phyloP scores from a whole-genome alignment of 2,797 vertebrate species.

The Silurus lanzhouensis region DNA sequence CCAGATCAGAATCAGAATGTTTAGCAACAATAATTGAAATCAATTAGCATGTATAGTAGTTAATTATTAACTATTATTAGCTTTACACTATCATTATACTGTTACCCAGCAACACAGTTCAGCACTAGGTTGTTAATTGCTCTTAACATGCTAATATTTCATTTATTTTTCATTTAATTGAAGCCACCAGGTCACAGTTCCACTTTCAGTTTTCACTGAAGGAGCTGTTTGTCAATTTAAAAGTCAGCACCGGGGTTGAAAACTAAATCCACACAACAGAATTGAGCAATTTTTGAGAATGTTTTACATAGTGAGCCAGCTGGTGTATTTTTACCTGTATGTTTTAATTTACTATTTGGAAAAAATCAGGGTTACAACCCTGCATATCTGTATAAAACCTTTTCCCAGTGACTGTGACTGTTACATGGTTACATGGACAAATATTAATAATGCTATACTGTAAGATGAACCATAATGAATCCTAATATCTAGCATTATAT shows the following conservation, averaged over 20 bases:
- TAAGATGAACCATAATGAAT: background rate
- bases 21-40: background rate
- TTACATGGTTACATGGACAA: background rate
- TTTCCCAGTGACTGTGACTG: background rate
- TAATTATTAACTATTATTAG: background rate
- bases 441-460: background rate
- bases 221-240: background rate
- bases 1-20: no score
- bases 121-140: background rate
- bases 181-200: background rate
- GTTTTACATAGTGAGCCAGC: background rate
- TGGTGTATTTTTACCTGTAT: background rate
- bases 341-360: background rate
- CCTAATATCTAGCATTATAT: background rate
- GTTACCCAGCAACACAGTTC: no score
- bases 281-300: background rate
- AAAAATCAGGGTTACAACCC: background rate
- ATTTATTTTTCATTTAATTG: background rate
- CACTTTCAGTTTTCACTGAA: background rate
- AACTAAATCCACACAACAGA: no score
- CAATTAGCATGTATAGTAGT: background rate
- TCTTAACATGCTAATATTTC: background rate
- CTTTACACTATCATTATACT: background rate
- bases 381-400: background rate
- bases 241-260: background rate